Evolutionary conservation across 2,888 invertebrate species (phyloP), one percentile per base, ranked within the genome.

Genomic region (Panopea generosa): DNA sequence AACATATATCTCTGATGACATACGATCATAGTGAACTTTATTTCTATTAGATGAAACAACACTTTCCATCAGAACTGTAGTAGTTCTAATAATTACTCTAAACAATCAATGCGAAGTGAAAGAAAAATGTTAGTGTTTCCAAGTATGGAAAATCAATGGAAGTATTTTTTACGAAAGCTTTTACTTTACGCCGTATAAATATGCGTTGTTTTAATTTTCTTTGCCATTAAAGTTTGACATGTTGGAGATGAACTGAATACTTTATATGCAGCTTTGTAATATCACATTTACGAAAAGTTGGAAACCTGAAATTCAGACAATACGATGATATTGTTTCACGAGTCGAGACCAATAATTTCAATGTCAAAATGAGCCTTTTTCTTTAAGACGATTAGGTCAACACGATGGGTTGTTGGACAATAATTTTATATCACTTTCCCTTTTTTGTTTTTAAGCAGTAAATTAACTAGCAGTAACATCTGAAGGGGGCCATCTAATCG

Each of bases 101-200:
- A 20, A 47, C 47, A 47, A 47, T 47, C 47, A 16, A 47, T 47
- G 16, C 4, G 26, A 49, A 49, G 47, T 47, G 45, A 47, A 49
- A 60, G 43, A 60, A 60, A 29, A 47, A 47, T 45, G 45, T 47
- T 45, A 60, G 60, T 60, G 45, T 60, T 47, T 60, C 38, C 29
- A 49, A 27, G 56, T 66, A 66, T 66, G 56, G 66, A 66, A 66
- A 66, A 66, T 66, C 66, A 55, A 66, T 66, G 27, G 27, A 26
- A 24, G 29, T n/a, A n/a, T n/a, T n/a, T n/a, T n/a, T 11, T 33
- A 33, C 33, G 33, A 33, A 33, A 33, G 4, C 33, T 11, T 33
- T 33, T 33, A 7, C 4, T 33, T 33, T 33, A 4, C 11, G 6
- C 33, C 4, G 47, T 27, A 16, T 52, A 50, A 63, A 49, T 63